Conservation (phyloP, 2,797 vertebrate genomes). For the Bradypodion ventrale region DNA sequence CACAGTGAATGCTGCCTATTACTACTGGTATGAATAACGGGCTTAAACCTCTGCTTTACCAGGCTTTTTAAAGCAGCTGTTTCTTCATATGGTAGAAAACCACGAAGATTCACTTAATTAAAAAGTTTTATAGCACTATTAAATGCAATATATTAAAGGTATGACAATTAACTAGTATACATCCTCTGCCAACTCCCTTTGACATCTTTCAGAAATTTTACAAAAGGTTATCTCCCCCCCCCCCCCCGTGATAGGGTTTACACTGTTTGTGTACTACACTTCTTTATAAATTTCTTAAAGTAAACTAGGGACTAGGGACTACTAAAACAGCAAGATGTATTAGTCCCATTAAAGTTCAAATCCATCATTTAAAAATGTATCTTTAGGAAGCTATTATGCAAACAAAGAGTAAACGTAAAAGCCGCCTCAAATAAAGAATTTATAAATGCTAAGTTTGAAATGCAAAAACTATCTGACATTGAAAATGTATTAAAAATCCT, state of each 20-base stretch:
- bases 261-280: conserved; percentile 23
- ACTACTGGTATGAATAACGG: conserved; percentile 6
- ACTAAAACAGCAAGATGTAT: conserved; percentile 57
- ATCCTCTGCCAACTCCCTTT: conserved; percentile 67
- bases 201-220: conserved; percentile 68
- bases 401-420: conserved; percentile 47
- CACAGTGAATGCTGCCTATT: conserved; percentile 4
- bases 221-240: conserved; percentile 71
- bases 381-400: conserved; percentile 53
- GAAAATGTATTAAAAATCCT: conserved; percentile 46
- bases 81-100: conserved; percentile 71
- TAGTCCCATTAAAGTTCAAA: conserved; percentile 60
- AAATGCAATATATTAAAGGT: conserved; percentile 75
- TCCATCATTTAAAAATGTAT: conserved; percentile 46
- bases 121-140: conserved; percentile 74
- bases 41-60: conserved; percentile 68
- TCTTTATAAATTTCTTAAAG: conserved; percentile 62
- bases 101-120: conserved; percentile 78
- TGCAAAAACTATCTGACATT: conserved; percentile 15
- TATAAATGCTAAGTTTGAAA: conserved; percentile 26
- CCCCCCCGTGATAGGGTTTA: conserved; percentile 69
- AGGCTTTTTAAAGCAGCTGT: conserved; percentile 67
- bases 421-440: conserved; percentile 32
- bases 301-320: conserved; percentile 50
- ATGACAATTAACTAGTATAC: conserved; percentile 75